These are phyloP conservation scores for Zosterops hypoxanthus DNA, from an alignment of 2,113 vertebrate species.

Conservation along the genomic window DNA sequence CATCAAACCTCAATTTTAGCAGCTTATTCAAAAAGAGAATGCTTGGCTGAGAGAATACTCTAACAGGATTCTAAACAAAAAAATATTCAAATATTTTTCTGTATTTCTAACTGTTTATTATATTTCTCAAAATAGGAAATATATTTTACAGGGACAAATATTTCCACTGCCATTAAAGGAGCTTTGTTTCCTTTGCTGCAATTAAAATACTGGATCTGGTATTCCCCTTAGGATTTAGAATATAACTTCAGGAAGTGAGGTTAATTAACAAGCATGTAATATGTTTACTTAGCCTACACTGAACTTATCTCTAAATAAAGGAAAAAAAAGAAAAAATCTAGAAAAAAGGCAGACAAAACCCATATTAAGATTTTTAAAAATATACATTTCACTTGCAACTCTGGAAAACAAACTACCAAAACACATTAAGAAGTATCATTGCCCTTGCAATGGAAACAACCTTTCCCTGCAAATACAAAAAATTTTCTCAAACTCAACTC, in stretches of 20 bases:
- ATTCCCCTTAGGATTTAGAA: not conserved
- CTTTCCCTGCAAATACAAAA: not conserved
- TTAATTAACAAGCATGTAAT: not conserved
- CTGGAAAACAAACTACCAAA: not conserved
- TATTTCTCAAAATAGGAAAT: not conserved
- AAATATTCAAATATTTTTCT: not conserved
- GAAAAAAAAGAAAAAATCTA: not conserved
- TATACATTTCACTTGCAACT: not conserved
- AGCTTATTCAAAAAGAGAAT: slow-evolving; percentile 14
- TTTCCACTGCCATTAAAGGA: not conserved
- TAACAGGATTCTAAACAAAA: slow-evolving; percentile 10
- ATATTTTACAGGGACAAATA: not conserved
- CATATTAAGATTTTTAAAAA: not conserved
- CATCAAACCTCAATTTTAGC: not conserved
- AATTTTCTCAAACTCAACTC: not conserved
- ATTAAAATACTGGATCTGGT: not conserved
- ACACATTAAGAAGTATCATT: not conserved
- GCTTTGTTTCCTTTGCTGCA: not conserved
- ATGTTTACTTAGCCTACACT: not conserved
- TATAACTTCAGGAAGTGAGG: not conserved
- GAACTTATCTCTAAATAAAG: not conserved
- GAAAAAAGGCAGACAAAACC: not conserved
- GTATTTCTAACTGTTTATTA: not conserved
- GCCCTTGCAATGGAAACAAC: not conserved
- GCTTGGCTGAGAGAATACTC: not conserved